These are phyloP conservation scores for Stenotaenia linearis DNA, from an alignment of 2,888 invertebrate genomes.

Conservation along the genomic window DNA sequence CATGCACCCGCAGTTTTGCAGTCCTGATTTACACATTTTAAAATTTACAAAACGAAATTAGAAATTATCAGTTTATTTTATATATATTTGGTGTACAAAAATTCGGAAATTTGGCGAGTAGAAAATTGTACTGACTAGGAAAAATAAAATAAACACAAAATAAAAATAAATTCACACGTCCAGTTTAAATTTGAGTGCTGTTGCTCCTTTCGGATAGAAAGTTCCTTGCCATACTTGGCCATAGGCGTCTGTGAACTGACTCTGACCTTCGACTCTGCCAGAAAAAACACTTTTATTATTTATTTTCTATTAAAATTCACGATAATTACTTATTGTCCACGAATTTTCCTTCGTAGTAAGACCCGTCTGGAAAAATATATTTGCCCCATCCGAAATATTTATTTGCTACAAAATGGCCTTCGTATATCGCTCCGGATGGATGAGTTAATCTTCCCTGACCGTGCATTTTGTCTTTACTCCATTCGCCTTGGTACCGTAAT, in stretches of 20 bases:
- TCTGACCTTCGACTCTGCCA: not conserved
- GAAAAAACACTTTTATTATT: too few species aligned
- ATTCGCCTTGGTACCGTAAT: slow-evolving; percentile 26
- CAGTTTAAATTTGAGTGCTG: slow-evolving; percentile 27
- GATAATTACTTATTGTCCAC: slow-evolving; percentile 46
- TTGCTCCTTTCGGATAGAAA: not conserved
- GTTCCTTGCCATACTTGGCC: slow-evolving; percentile 27
- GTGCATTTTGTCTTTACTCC: slow-evolving; percentile 29
- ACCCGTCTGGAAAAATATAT: slow-evolving; percentile 54
- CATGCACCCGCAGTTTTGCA: slow-evolving; percentile 59
- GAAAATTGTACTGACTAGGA: not conserved
- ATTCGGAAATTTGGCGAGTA: not conserved
- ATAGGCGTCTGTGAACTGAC: slow-evolving; percentile 15
- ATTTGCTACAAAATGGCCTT: slow-evolving; percentile 53
- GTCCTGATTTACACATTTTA: slow-evolving; percentile 59
- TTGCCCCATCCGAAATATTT: slow-evolving; percentile 52
- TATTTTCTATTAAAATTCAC: not conserved
- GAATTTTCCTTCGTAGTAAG: slow-evolving; percentile 52
- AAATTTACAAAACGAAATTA: not conserved
- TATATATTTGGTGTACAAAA: not conserved
- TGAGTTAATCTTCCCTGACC: slow-evolving; percentile 9
- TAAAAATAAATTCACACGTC: slow-evolving; percentile 10
- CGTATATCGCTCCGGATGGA: slow-evolving; percentile 52
- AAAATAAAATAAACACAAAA: not conserved
- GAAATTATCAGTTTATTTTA: not conserved